A percentile compares a stretch with the other conserved stretches of the same genome.
Evolutionary conservation across 2,797 vertebrate genomes (phyloP).

Genomic region (Eptatretus atami): DNA sequence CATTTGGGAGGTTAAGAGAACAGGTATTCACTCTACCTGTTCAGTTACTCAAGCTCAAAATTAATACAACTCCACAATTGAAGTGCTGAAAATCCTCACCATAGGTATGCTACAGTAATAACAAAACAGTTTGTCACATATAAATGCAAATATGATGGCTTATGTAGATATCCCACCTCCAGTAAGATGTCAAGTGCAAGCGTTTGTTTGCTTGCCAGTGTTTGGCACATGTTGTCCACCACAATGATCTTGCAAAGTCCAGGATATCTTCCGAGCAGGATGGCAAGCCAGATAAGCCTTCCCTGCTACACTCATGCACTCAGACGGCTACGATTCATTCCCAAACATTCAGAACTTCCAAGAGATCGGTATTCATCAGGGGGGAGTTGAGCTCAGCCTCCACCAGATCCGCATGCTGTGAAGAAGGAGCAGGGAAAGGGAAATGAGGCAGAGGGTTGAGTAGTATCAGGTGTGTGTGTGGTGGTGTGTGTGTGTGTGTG

Average conservation of each 20-base stretch:
- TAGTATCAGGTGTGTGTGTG: too few species aligned
- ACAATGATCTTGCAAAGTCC: conserved; percentile 89
- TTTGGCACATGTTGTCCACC: conserved; percentile 81
- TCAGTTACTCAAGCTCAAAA: too few species aligned
- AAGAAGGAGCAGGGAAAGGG: not conserved
- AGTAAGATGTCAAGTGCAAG: conserved; percentile 68
- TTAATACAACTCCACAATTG: too few species aligned
- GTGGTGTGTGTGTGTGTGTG: not conserved
- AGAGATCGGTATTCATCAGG: conserved; percentile 89
- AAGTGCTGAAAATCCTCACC: too few species aligned
- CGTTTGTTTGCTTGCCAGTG: conserved; percentile 76
- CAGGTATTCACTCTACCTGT: too few species aligned
- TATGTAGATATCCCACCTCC: conserved; percentile 25
- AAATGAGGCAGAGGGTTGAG: not conserved
- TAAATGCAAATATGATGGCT: too few species aligned
- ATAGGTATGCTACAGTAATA: too few species aligned
- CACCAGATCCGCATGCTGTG: conserved; percentile 43
- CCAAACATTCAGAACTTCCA: conserved; percentile 30
- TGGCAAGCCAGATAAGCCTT: conserved; percentile 89
- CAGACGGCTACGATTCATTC: conserved; percentile 93
- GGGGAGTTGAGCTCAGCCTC: conserved; percentile 71
- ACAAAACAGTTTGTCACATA: too few species aligned
- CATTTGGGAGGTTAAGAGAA: too few species aligned
- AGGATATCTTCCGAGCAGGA: conserved; percentile 94
- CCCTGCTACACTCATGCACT: conserved; percentile 80